phyloP scores from a whole-genome alignment of 2,888 invertebrate species.

The Cephus sareptanus region DNA sequence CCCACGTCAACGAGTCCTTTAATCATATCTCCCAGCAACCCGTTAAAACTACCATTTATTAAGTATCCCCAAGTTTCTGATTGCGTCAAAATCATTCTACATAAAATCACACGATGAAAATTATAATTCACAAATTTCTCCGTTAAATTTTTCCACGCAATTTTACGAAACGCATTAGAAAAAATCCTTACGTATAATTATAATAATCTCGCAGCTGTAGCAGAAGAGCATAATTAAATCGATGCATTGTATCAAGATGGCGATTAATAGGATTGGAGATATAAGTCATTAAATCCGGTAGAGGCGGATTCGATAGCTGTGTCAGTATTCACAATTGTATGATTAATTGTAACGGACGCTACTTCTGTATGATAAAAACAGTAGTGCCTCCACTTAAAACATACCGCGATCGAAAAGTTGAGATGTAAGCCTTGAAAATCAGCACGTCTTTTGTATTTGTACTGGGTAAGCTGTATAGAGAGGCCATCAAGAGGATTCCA shows the following conservation, averaged over 20 bases:
- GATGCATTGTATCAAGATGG: constrained; percentile 73
- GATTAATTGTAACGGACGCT: not conserved
- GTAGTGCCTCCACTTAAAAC: not conserved
- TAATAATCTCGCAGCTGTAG: constrained; percentile 73
- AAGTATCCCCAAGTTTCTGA: constrained; percentile 51
- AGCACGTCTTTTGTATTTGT: constrained; percentile 50
- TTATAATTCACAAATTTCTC: not conserved
- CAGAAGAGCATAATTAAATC: constrained; percentile 73
- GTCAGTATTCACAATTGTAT: not conserved
- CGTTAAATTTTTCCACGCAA: not conserved
- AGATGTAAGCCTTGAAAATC: constrained; percentile 45
- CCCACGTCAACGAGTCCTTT: constrained; percentile 71
- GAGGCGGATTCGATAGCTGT: constrained; percentile 42
- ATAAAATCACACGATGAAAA: not conserved
- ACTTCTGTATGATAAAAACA: not conserved
- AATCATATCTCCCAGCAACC: constrained; percentile 51
- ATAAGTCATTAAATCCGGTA: constrained; percentile 59
- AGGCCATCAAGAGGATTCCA: constrained; percentile 41
- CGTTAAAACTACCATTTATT: constrained; percentile 49
- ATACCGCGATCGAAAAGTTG: constrained; percentile 47
- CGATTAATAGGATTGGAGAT: constrained; percentile 67
- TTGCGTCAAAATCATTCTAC: constrained; percentile 44
- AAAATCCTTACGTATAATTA: constrained; percentile 72
- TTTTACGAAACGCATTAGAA: not conserved
- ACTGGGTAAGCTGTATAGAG: constrained; percentile 37